A percentile compares a stretch with the other conserved stretches of the same genome.
These are phyloP conservation scores for Dendrocincla tyrannina DNA, from an alignment of 2,797 vertebrate species.

Conservation along the genomic window DNA sequence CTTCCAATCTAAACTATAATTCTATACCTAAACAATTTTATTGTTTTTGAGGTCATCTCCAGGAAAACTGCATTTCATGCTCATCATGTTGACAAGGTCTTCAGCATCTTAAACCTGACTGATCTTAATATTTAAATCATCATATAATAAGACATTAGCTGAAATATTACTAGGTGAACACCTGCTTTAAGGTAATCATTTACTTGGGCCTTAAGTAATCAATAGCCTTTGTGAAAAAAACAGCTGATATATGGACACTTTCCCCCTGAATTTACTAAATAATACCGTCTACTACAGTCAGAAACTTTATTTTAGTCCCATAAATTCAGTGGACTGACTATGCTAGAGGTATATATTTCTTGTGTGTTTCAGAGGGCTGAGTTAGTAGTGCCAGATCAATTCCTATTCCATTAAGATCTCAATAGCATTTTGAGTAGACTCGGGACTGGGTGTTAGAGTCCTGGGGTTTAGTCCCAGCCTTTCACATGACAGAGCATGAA, in stretches of 20 bases:
- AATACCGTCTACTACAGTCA: neutral
- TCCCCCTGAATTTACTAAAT: neutral
- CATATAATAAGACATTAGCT: neutral
- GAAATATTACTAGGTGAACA: neutral
- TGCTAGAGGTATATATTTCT: neutral
- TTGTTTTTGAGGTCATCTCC: neutral
- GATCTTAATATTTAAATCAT: neutral
- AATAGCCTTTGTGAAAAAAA: neutral
- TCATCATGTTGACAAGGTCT: neutral
- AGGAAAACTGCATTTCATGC: neutral
- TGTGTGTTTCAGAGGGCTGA: neutral
- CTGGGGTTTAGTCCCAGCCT: neutral
- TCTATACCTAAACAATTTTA: neutral
- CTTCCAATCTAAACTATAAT: neutral
- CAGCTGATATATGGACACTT: neutral
- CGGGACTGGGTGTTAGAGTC: neutral
- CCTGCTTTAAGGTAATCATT: neutral
- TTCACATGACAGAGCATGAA: neutral
- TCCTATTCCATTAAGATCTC: neutral
- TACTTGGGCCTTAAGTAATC: neutral
- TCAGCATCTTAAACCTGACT: neutral
- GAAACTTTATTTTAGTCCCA: neutral
- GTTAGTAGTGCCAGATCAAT: neutral
- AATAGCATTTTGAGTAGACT: neutral
- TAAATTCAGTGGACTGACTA: neutral